Base-by-base conservation (phyloP, 2,113 vertebrate species). In the Gobio gobio region DNA sequence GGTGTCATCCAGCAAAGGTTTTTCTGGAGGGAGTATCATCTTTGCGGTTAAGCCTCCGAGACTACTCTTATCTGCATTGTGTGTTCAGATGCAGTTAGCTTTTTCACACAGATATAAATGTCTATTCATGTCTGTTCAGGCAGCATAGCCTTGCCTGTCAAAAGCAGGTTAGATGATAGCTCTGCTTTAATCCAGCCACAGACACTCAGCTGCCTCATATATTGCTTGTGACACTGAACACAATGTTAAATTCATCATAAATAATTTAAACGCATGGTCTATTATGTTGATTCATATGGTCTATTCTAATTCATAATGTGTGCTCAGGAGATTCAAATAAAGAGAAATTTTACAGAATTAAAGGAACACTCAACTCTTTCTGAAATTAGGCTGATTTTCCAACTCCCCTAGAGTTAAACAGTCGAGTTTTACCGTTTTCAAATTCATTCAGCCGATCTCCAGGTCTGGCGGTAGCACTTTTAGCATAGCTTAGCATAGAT, bases 61-160 rank as follows among this genome's bases (percentile, higher is more conserved):
- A 81, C 43, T 47, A 64, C 58, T 81, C 59, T 68, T 68, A 68
- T 81, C 78, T 29, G 78, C 36, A 80, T 80, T 80, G 45, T 81
- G 61, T 36, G 59, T 51, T 81, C 81, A 58, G 51, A n/a, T 56
- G 81, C 81, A 83, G 45, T 83, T 82, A 51, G 79, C 79, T 68
- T 70, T 66, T 54, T 68, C 49, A 54, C 22, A 36, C 49, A 58
- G 66, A 83, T 83, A 72, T 72, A 72, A 83, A 24, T 72, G 81
- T 43, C 64, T 72, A n/a, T 58, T 72, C 12, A 40, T 40, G 66
- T 83, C 81, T 72, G 7, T 40, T 58, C 12, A 40, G 29, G 64
- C 63, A 54, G 47, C 29, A 66, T 16, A 18, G 47, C 20, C 18
- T 29, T 36, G 47, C 20, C 49, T 58, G 49, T 72, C 33, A 72